Evolutionary conservation across 2,888 invertebrate genomes (phyloP).

Genomic region (Drosophila maculinotata): DNA sequence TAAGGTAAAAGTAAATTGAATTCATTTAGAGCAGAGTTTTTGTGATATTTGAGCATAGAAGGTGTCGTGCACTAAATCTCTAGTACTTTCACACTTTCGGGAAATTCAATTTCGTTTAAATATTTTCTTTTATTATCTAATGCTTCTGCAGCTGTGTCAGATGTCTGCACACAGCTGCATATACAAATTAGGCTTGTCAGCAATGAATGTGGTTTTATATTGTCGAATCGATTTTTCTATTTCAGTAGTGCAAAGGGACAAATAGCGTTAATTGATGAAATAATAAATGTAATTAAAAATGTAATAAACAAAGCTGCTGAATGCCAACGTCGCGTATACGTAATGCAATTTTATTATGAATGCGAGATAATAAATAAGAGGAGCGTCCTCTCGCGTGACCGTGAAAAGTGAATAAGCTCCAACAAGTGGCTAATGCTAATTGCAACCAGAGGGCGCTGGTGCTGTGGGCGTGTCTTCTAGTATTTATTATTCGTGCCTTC

Average conservation of each 20-base stretch:
- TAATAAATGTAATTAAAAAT: slow-evolving; percentile 17
- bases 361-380: slow-evolving; percentile 4
- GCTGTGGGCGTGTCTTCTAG: slow-evolving; percentile 26
- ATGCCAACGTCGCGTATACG: slow-evolving; percentile 29
- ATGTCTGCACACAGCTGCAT: background rate
- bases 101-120: no score
- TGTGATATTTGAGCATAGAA: no score
- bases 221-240: background rate
- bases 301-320: slow-evolving; percentile 12
- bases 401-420: slow-evolving; percentile 29
- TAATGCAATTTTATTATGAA: slow-evolving; percentile 16
- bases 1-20: no score
- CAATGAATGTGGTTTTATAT: background rate
- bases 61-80: no score
- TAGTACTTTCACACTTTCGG: no score
- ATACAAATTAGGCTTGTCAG: no score
- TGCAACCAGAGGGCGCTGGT: slow-evolving; percentile 36
- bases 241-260: background rate
- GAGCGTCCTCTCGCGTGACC: slow-evolving; percentile 17
- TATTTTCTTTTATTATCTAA: no score
- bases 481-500: background rate
- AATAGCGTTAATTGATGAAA: slow-evolving; percentile 12
- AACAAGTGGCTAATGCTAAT: slow-evolving; percentile 63
- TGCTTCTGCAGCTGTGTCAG: no score
- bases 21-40: no score